Evolutionary conservation across 1,140 invertebrate genomes (phyloP).

Genomic region (Papilio machaon): DNA sequence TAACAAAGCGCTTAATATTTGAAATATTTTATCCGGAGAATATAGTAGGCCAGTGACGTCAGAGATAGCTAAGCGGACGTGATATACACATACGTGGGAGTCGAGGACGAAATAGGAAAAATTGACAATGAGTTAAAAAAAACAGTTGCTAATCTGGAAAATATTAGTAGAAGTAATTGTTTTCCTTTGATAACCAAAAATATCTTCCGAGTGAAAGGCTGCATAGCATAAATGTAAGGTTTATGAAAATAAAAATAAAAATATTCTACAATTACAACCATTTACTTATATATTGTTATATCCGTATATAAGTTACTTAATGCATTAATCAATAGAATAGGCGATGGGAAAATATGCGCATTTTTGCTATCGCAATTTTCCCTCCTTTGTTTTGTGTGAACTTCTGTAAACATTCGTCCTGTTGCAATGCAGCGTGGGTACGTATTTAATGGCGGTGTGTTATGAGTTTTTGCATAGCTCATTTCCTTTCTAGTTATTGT

Average conservation of each 20-base stretch:
- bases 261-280: too few species aligned
- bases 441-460: not conserved
- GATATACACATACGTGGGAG: not conserved
- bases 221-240: too few species aligned
- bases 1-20: not conserved
- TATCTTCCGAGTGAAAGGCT: too few species aligned
- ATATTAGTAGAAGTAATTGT: too few species aligned
- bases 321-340: not conserved
- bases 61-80: not conserved
- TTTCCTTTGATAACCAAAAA: too few species aligned
- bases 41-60: not conserved
- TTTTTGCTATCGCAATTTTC: slow-evolving; percentile 1
- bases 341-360: not conserved
- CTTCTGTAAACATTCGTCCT: slow-evolving; percentile 4
- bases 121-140: not conserved
- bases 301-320: not conserved
- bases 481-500: not conserved
- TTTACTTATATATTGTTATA: not conserved
- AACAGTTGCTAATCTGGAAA: too few species aligned
- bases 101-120: not conserved
- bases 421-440: not conserved
- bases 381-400: not conserved
- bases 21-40: slow-evolving; percentile 2
- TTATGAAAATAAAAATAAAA: too few species aligned
- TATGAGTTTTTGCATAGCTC: not conserved